Evolutionary conservation across 2,888 invertebrate genomes (phyloP).

Genomic region (Drosophila cognata): DNA sequence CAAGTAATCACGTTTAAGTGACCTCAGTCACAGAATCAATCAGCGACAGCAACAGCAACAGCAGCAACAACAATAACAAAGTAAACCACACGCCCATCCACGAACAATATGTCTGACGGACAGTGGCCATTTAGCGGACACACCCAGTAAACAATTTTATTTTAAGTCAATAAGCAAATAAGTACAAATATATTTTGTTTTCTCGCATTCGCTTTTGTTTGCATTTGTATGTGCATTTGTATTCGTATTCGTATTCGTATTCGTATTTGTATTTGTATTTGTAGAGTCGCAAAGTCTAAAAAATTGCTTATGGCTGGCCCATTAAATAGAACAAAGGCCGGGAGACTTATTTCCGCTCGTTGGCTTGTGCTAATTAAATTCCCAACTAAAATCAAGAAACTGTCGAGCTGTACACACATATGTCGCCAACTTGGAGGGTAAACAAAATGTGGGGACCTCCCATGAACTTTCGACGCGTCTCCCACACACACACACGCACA

Average conservation of each 20-base stretch:
- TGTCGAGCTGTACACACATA: conserved; percentile 26
- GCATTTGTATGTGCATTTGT: background rate
- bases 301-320: conserved; percentile 38
- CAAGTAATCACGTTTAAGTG: conserved; percentile 76
- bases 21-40: conserved; percentile 77
- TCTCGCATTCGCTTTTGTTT: conserved; percentile 31
- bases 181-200: conserved; percentile 59
- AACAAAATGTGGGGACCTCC: conserved; percentile 54
- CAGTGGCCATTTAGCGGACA: conserved; percentile 75
- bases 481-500: conserved; percentile 54
- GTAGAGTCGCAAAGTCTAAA: conserved; percentile 41
- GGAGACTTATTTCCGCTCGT: conserved; percentile 39
- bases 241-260: background rate
- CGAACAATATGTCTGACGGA: conserved; percentile 48
- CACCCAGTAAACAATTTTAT: conserved; percentile 77
- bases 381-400: conserved; percentile 29
- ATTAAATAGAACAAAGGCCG: conserved; percentile 57
- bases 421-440: conserved; percentile 26
- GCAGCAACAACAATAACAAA: conserved; percentile 15
- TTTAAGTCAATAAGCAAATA: conserved; percentile 70
- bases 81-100: conserved; percentile 48
- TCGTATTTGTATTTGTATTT: conserved; percentile 7
- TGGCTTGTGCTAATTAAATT: conserved; percentile 56
- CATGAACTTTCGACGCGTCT: conserved; percentile 71
- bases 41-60: conserved; percentile 47